These are phyloP conservation scores for Hippoglossus stenolepis DNA, from an alignment of 2,113 vertebrate genomes.

Conservation along the genomic window DNA sequence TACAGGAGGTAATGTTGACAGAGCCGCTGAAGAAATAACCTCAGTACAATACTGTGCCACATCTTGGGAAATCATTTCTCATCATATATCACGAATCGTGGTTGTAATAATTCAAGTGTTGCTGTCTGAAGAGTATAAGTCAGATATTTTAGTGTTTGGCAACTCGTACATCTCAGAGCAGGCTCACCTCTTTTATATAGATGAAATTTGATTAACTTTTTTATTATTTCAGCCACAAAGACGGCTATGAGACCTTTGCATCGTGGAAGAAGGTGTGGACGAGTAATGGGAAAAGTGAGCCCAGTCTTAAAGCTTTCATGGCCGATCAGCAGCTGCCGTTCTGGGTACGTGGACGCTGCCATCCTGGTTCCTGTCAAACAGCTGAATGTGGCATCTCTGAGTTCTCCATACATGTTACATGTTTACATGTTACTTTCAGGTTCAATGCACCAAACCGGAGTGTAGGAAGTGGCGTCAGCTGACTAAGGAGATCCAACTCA, in stretches of 20 bases:
- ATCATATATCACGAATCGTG: too few species aligned
- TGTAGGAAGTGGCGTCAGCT: constrained; percentile 98
- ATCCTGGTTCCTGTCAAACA: background rate
- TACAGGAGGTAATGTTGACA: constrained; percentile 90
- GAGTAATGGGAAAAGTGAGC: constrained; percentile 97
- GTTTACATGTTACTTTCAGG: constrained; percentile 73
- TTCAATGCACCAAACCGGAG: constrained; percentile 92
- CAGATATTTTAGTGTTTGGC: background rate
- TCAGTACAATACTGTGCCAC: background rate
- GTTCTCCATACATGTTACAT: background rate
- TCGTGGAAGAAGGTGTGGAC: constrained; percentile 98
- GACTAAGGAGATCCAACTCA: constrained; percentile 95
- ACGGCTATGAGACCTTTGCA: constrained; percentile 94
- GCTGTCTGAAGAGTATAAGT: background rate
- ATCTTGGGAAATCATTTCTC: background rate
- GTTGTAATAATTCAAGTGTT: too few species aligned
- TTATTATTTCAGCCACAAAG: constrained; percentile 89
- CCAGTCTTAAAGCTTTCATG: constrained; percentile 98
- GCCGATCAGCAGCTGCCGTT: constrained; percentile 97
- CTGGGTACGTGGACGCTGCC: constrained; percentile 85
- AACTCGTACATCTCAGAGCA: too few species aligned
- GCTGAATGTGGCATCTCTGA: background rate
- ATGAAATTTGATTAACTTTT: background rate
- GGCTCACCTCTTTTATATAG: too few species aligned
- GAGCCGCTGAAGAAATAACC: background rate